These are phyloP conservation scores for Plectrocnemia conspersa DNA, from an alignment of 1,140 invertebrate species.

Conservation along the genomic window DNA sequence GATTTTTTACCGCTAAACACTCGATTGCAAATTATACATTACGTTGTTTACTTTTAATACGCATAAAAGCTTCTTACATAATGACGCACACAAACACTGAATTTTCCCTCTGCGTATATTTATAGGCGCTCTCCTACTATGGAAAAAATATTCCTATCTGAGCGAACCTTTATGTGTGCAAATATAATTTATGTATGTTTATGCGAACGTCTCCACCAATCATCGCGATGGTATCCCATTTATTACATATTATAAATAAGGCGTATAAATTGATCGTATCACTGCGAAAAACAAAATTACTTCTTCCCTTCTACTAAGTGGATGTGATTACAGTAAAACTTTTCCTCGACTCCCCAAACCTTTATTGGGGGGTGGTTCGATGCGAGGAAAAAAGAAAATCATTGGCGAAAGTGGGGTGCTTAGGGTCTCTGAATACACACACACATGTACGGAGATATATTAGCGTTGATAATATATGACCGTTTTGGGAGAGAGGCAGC, in stretches of 20 bases:
- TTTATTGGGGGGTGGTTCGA: too few species aligned
- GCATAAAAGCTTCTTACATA: too few species aligned
- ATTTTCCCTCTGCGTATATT: too few species aligned
- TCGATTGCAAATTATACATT: too few species aligned
- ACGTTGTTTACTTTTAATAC: too few species aligned
- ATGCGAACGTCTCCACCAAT: neutral
- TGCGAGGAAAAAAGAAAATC: constrained; percentile 13
- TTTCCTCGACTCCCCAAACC: constrained; percentile 14
- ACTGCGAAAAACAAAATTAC: constrained; percentile 21
- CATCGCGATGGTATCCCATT: constrained; percentile 4
- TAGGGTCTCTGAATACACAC: neutral
- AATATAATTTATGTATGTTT: too few species aligned
- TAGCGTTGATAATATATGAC: neutral
- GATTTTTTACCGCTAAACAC: too few species aligned
- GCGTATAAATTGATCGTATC: constrained; percentile 17
- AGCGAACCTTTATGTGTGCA: too few species aligned
- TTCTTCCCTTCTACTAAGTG: constrained; percentile 13
- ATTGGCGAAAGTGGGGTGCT: constrained; percentile 15
- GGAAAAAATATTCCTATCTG: too few species aligned
- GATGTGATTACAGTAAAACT: constrained; percentile 22
- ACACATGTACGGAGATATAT: neutral
- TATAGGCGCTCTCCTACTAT: too few species aligned
- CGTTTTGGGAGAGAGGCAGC: constrained; percentile 2
- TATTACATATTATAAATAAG: constrained; percentile 15
- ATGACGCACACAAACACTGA: too few species aligned